phyloP scores from a whole-genome alignment of 1,140 invertebrate species.

The Pseudomyrmex flavicornis region DNA sequence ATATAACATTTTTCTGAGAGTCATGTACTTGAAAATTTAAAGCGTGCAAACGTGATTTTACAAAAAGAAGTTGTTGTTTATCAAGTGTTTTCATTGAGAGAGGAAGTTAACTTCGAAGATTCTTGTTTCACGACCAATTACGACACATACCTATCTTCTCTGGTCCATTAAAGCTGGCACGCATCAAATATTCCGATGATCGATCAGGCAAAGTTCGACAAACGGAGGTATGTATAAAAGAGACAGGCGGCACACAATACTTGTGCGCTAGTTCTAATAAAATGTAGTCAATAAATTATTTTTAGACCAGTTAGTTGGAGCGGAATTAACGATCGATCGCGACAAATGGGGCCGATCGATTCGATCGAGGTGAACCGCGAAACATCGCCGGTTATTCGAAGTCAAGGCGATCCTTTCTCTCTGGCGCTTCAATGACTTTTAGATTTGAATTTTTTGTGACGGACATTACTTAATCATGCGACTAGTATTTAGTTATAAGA shows the following conservation, averaged over 20 bases:
- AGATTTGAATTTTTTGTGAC: not conserved
- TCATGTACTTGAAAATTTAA: too few relatives aligned
- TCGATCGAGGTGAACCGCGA: constrained; percentile 44
- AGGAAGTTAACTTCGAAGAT: too few relatives aligned
- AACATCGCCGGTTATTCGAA: constrained; percentile 3
- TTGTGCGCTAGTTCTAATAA: constrained; percentile 52
- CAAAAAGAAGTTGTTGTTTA: too few relatives aligned
- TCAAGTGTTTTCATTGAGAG: too few relatives aligned
- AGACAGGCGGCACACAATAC: constrained; percentile 21
- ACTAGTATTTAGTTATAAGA: not conserved
- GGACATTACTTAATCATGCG: not conserved
- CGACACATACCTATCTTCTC: too few relatives aligned
- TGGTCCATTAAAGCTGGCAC: not conserved
- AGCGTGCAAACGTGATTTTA: too few relatives aligned
- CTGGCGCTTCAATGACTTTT: not conserved
- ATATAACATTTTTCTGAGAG: too few relatives aligned
- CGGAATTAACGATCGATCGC: constrained; percentile 71
- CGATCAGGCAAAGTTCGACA: constrained; percentile 31
- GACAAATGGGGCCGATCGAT: constrained; percentile 69
- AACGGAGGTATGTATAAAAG: constrained; percentile 26
- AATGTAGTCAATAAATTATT: constrained; percentile 71
- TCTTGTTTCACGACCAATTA: too few relatives aligned
- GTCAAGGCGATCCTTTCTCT: not conserved
- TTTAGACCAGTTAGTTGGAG: constrained; percentile 61
- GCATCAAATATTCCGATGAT: constrained; percentile 35